phyloP scores from a whole-genome alignment of 2,113 vertebrate species.

The Rhinichthys klamathensis region DNA sequence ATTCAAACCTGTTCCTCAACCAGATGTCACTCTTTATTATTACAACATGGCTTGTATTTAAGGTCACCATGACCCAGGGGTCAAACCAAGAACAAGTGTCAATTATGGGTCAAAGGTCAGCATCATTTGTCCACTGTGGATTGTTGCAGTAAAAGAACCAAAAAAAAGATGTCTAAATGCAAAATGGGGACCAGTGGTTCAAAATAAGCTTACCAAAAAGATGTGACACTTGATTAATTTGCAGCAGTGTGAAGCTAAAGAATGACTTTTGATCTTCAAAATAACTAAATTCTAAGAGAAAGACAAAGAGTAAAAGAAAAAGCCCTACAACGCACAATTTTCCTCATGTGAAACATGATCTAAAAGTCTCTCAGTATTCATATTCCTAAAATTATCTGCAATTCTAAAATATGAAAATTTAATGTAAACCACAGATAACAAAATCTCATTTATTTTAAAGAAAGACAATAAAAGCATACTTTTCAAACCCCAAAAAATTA shows the following conservation, averaged over 20 bases:
- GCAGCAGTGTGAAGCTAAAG: neutral
- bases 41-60: neutral
- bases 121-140: constrained; percentile 68
- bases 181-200: neutral
- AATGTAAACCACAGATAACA: neutral
- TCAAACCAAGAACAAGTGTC: constrained; percentile 33
- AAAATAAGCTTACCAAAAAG: neutral
- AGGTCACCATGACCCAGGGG: neutral
- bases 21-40: neutral
- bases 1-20: neutral
- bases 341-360: neutral
- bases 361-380: neutral
- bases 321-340: neutral
- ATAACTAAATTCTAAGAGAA: neutral
- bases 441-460: neutral
- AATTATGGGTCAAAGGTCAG: constrained; percentile 66
- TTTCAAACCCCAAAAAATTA: neutral
- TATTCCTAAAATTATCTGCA: neutral
- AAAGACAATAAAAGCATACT: neutral
- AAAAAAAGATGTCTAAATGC: constrained; percentile 17
- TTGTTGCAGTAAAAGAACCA: constrained; percentile 13
- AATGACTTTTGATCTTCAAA: neutral
- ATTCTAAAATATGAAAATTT: neutral
- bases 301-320: neutral
- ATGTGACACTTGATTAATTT: constrained; percentile 14